Evolutionary conservation across 2,797 vertebrate genomes (phyloP).

Genomic region (Astyanax mexicanus): DNA sequence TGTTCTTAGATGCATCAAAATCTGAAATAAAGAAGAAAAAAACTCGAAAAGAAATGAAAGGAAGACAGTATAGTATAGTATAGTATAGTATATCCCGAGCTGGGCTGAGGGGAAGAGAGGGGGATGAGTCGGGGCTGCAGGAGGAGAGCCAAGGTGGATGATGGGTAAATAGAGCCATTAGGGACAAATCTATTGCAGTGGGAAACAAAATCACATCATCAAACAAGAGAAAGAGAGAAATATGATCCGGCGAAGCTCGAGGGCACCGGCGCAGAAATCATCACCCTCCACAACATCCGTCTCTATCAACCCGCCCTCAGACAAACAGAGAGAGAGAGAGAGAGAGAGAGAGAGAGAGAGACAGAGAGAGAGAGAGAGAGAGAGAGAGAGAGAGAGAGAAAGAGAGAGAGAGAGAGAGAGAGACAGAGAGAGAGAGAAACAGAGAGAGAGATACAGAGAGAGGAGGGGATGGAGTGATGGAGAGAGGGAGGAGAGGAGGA

Average conservation of each 20-base stretch:
- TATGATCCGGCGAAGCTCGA: slow-evolving; percentile 77
- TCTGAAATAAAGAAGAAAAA: not conserved
- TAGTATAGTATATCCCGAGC: slow-evolving; percentile 64
- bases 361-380: slow-evolving; percentile 51
- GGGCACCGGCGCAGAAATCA: slow-evolving; percentile 75
- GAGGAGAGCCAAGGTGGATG: slow-evolving; percentile 59
- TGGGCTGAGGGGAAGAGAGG: slow-evolving; percentile 27
- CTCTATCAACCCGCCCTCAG: slow-evolving; percentile 83
- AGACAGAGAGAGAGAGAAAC: slow-evolving; percentile 65
- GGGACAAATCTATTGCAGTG: slow-evolving; percentile 87
- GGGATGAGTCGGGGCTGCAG: slow-evolving; percentile 57
- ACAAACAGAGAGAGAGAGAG: slow-evolving; percentile 59
- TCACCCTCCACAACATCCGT: slow-evolving; percentile 83
- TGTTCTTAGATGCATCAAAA: no score
- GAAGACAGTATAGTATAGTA: slow-evolving; percentile 40
- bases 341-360: slow-evolving; percentile 58
- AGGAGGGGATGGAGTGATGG: slow-evolving; percentile 65
- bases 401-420: slow-evolving; percentile 66
- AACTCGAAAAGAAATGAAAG: slow-evolving; percentile 11
- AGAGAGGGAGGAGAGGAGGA: slow-evolving; percentile 48
- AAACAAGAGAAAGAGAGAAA: slow-evolving; percentile 85
- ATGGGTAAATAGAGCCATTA: slow-evolving; percentile 86
- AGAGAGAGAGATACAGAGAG: slow-evolving; percentile 62
- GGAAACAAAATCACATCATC: slow-evolving; percentile 88
- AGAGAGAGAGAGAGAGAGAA: slow-evolving; percentile 64